Evolutionary conservation across 1,140 invertebrate species (phyloP), one percentile per base, ranked within the genome.

Genomic region (Xylocopa sonorina): DNA sequence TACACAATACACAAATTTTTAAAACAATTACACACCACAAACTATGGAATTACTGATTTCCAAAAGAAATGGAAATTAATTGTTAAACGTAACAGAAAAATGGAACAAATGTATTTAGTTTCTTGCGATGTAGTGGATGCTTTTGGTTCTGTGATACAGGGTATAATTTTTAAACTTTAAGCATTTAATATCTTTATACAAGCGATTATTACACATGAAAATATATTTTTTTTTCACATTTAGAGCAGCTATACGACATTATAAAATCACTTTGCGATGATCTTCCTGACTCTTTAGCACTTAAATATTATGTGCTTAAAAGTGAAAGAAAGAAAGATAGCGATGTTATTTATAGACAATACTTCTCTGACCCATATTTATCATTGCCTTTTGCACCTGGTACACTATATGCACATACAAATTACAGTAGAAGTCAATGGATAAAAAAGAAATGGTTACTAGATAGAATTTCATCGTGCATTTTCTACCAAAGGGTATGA

Each of bases 101-200:
- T 0, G 24, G 6, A 48, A 29, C 46, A 50, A 21, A n/a, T 58
- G 9, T 50, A 50, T 41, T 9, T 78, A 16, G 14, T 71, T 34
- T 38, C 24, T 41, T 69, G 66, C 12, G 75, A 78, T 50, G 55
- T 71, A 50, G 21, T 6, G 5, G 46, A 78, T 50, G 75, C 75
- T 46, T 78, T 78, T 71, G 75, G 67, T 78, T 71, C 75, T 27
- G 60, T 78, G 29, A 29, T 60, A 60, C 67, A 69, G 18, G 34
- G 75, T 78, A 60, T 50, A 34, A 58, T 14, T n/a, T 50, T 48
- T 29, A 9, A 60, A 50, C 0, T 38, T 69, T 21, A 41, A 69
- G 10, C 7, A 58, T 38, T 29, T 50, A 0, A 18, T 55, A 21
- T 16, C 38, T n/a, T n/a, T 51, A 3, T 64, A 38, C 9, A 64